Base-by-base conservation (phyloP, 2,113 vertebrate species). In the Peucedramus taeniatus region DNA sequence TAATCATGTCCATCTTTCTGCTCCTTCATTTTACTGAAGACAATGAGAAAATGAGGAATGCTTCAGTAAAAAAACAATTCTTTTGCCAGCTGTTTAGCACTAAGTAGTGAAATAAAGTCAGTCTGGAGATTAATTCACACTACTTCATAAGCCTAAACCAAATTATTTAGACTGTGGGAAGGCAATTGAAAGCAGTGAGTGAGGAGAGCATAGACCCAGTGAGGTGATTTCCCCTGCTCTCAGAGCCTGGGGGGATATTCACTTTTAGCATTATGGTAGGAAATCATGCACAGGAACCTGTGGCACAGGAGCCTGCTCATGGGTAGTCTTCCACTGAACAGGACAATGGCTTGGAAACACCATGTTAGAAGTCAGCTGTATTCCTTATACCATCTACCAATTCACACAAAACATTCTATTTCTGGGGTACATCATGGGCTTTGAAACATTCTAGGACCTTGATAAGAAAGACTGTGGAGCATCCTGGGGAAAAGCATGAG, bases 101-200 rank as follows among this genome's bases (percentile, higher is more conserved):
- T 54, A 90, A 86, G 39, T 17, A 70, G 57, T 24, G 23, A 87
- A 81, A 83, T 54, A 83, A 89, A 94, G 49, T 40, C 76, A 83
- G 75, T 66, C 71, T 83, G 28, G 85, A 89, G 83, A 96, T 78
- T 81, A 89, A 83, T 93, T 91, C 84, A 71, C 42, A 63, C 37
- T 60, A 59, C 60, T 85, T 84, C 69, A 40, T 61, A 85, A 93
- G 35, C 51, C 54, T 90, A 31, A 68, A 93, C 19, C 60, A 92
- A 90, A 87, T 76, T 70, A 91, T 64, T 92, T 70, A 66, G 59
- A 53, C 70, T 47, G 45, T 49, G 75, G 71, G 49, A 94, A 77
- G 2, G 1, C 64, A 91, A 89, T 4, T 40, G 82, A 88, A 90
- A 80, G 87, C 60, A 65, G 66, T 19, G 65, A 88, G 60, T 49